Conservation (phyloP, 2,797 vertebrate genomes). For the Remorina albescens region DNA sequence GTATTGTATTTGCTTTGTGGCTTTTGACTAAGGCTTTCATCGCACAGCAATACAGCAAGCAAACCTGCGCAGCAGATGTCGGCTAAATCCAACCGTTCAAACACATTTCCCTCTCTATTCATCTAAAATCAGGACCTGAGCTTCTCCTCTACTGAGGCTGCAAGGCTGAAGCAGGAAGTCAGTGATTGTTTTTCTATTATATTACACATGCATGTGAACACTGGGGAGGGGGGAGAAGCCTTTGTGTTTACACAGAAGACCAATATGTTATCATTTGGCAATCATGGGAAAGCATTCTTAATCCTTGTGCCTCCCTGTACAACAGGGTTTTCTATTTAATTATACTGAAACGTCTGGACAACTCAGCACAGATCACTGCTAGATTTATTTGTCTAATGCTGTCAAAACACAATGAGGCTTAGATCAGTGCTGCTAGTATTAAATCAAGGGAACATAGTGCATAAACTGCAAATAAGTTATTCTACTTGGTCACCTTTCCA, state of each 20-base stretch:
- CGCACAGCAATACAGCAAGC: constrained; percentile 87
- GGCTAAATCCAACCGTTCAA: constrained; percentile 94
- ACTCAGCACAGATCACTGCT: neutral
- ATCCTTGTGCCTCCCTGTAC: constrained; percentile 47
- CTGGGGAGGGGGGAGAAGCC: constrained; percentile 37
- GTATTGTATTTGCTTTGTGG: constrained; percentile 75
- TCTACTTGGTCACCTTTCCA: neutral
- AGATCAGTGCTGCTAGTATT: constrained; percentile 9
- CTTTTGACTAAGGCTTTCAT: constrained; percentile 89
- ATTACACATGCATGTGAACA: constrained; percentile 24
- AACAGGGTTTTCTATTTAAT: constrained; percentile 46
- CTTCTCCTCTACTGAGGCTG: constrained; percentile 54
- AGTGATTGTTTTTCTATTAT: constrained; percentile 73
- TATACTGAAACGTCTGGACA: constrained; percentile 18
- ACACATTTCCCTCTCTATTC: constrained; percentile 80
- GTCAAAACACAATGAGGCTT: constrained; percentile 28
- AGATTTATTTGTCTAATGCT: constrained; percentile 36
- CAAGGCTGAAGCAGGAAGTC: constrained; percentile 70
- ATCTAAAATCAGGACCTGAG: constrained; percentile 84
- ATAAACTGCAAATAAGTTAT: neutral
- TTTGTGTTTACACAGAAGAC: constrained; percentile 70
- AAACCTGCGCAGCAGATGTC: constrained; percentile 89
- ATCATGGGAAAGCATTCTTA: constrained; percentile 60
- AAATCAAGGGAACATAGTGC: neutral
- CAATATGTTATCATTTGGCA: constrained; percentile 62